A percentile compares a stretch with the other conserved stretches of the same genome.
phyloP scores from a whole-genome alignment of 2,113 vertebrate species.

The Sebastes schlegelii region DNA sequence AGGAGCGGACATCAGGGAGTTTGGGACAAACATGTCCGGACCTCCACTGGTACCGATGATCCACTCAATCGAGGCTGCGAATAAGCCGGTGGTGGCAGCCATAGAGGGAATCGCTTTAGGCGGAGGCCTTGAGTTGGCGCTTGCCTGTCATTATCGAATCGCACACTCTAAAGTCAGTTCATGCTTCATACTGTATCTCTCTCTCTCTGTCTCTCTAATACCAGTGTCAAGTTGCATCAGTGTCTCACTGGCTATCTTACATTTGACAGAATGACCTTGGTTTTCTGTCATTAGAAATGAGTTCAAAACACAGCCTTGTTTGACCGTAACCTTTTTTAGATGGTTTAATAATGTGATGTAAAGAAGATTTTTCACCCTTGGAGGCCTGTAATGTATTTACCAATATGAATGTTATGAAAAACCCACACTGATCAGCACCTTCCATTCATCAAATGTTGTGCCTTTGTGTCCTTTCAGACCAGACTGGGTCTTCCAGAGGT shows the following conservation, averaged over 20 bases:
- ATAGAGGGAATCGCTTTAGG: constrained; percentile 91
- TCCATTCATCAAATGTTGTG: not conserved
- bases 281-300: not conserved
- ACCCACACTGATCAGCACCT: not conserved
- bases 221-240: constrained; percentile 8
- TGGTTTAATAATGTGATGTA: not conserved
- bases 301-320: not conserved
- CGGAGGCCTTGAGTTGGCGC: constrained; percentile 92
- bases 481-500: constrained; percentile 92
- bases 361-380: not conserved
- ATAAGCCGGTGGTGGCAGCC: constrained; percentile 92
- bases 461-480: constrained; percentile 80
- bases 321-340: not conserved
- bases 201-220: constrained; percentile 1
- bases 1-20: constrained; percentile 91
- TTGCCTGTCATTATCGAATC: constrained; percentile 94
- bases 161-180: constrained; percentile 87
- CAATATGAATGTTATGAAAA: not conserved
- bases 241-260: constrained; percentile 12
- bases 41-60: constrained; percentile 75
- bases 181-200: constrained; percentile 12
- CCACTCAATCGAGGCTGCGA: constrained; percentile 84
- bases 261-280: not conserved
- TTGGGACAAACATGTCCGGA: constrained; percentile 29
- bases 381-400: not conserved